Evolutionary conservation across 1,140 invertebrate species (phyloP), one percentile per base, ranked within the genome.

Genomic region (Pygmarrhopalites habei): DNA sequence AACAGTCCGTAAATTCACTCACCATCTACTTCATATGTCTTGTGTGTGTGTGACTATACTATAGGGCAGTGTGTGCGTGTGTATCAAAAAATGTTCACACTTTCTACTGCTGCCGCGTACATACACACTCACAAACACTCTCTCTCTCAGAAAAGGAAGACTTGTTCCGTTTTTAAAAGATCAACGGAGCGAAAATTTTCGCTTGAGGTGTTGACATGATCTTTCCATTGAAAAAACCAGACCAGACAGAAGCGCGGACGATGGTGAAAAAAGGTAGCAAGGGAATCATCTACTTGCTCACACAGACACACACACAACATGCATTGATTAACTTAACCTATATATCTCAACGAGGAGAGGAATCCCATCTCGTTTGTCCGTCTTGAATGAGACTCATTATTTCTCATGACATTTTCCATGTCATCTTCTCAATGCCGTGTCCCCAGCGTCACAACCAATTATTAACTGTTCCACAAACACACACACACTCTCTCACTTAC

Each of bases 401-500:
- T 56, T 41, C 53, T 56, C 53, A 5, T 56, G 53, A 56, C 53
- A 56, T 56, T 56, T 56, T 56, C 23, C 26, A 32, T 56, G n/a
- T 53, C 25, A 23, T 60, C 35, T 52, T 10, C 19, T 26, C 19
- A 19, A 19, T 35, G 44, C 14, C 3, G 25, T 29, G 41, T 17
- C 47, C 14, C n/a, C 51, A 29, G 25, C 32, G 28, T 35, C 32
- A 56, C n/a, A n/a, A n/a, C 32, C 32, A 35, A 35, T 35, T 35
- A 35, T 35, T 35, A 35, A 35, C 32, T 35, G 7, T 7, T 30
- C 51, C 10, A 30, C 51, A 41, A 41, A 41, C 10, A n/a, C 10
- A 41, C 10, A 41, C 39, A n/a, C 10, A n/a, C n/a, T n/a, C n/a
- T n/a, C n/a, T n/a, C n/a, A n/a, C n/a, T n/a, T n/a, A n/a, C n/a